These are phyloP conservation scores for Mareca penelope DNA, from an alignment of 2,797 vertebrate species.

Conservation along the genomic window DNA sequence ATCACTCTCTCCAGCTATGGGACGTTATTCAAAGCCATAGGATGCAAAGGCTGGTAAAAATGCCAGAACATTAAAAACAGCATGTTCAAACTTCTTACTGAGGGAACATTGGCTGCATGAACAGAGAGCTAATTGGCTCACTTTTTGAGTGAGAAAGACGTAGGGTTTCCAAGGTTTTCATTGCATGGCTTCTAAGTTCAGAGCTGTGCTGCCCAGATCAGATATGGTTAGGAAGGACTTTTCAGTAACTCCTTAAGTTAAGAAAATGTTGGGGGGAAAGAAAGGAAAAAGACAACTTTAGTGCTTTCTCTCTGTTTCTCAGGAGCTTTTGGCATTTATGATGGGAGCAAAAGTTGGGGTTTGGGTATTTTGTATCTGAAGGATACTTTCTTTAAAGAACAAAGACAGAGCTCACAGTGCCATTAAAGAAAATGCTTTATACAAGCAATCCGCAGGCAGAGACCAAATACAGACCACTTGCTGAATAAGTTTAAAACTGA, in stretches of 20 bases:
- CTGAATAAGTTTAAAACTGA: not conserved
- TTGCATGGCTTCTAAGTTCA: not conserved
- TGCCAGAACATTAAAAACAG: not conserved
- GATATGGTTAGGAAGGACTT: not conserved
- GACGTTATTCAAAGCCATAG: not conserved
- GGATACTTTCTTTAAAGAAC: not conserved
- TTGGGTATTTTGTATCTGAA: not conserved
- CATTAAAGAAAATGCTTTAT: not conserved
- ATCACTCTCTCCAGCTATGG: not conserved
- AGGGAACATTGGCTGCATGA: not conserved
- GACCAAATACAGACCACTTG: not conserved
- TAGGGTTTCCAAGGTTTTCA: not conserved
- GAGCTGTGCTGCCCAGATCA: not conserved
- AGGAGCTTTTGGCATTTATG: not conserved
- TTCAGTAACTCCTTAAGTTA: not conserved
- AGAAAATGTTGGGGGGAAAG: not conserved
- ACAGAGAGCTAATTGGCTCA: not conserved
- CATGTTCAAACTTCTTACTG: not conserved
- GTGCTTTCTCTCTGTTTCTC: not conserved
- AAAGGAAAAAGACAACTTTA: not conserved
- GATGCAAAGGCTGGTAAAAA: not conserved
- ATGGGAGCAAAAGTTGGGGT: not conserved
- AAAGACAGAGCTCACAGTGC: not conserved
- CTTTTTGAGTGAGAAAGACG: not conserved
- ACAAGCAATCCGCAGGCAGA: not conserved